A percentile compares a stretch with the other conserved stretches of the same genome.
Conservation (phyloP, 2,113 vertebrate genomes). For the Crotalus tigris region DNA sequence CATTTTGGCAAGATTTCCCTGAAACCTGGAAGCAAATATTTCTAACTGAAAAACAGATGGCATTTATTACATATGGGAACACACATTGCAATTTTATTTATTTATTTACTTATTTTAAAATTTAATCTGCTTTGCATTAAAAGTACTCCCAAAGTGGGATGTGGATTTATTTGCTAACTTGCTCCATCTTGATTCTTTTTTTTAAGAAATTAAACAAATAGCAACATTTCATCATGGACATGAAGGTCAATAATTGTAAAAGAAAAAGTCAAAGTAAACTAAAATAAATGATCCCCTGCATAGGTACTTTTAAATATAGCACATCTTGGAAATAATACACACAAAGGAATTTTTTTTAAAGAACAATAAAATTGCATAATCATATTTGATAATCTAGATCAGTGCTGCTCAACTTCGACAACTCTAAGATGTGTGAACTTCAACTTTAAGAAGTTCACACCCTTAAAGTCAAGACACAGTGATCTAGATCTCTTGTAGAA, state of each 20-base stretch:
- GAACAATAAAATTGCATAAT: not conserved
- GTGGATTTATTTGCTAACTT: not conserved
- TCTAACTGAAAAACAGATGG: not conserved
- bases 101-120: not conserved
- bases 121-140: not conserved
- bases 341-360: not conserved
- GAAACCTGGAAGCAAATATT: not conserved
- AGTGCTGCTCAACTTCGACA: not conserved
- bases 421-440: not conserved
- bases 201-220: not conserved
- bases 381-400: not conserved
- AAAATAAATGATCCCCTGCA: not conserved
- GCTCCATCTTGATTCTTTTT: not conserved
- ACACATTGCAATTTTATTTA: not conserved
- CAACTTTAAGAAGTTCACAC: not conserved
- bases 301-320: not conserved
- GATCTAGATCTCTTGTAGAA: not conserved
- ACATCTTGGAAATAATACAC: not conserved
- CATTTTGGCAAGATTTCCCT: not conserved
- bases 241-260: not conserved
- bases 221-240: not conserved
- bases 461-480: not conserved
- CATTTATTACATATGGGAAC: not conserved
- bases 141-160: not conserved
- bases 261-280: not conserved